These are phyloP conservation scores for Leptopterna dolabrata DNA, from an alignment of 2,888 invertebrate species.

Conservation along the genomic window DNA sequence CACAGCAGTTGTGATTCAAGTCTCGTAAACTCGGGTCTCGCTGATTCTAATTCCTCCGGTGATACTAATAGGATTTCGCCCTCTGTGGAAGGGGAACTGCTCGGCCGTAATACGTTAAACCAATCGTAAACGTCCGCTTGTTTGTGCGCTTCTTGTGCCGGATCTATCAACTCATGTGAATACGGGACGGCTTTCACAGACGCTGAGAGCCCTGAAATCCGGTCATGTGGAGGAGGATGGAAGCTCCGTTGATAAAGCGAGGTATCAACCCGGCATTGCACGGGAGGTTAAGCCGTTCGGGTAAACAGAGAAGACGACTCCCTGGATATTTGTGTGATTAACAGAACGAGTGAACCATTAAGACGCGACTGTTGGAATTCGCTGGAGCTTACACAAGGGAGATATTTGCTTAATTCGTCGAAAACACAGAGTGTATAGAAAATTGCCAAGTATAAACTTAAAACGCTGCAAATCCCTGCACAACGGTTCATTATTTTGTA, in stretches of 20 bases:
- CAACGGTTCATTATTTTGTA: too few species aligned
- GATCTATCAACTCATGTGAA: conserved; percentile 8
- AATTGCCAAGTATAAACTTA: too few species aligned
- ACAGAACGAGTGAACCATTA: too few species aligned
- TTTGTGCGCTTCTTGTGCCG: not conserved
- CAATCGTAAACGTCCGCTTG: conserved; percentile 13
- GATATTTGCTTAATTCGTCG: too few species aligned
- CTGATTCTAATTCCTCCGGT: conserved; percentile 15
- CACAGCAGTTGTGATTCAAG: conserved; percentile 4
- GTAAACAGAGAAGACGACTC: not conserved
- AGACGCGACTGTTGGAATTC: too few species aligned
- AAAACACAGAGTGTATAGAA: too few species aligned
- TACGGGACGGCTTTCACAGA: not conserved
- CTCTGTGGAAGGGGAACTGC: not conserved
- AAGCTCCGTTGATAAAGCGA: not conserved
- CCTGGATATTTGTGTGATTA: not conserved
- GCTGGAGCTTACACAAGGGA: too few species aligned
- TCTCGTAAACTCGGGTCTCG: conserved; percentile 1
- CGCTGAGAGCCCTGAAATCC: not conserved
- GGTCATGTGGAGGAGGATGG: too few species aligned
- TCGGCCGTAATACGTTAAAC: conserved; percentile 29
- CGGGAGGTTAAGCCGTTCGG: not conserved
- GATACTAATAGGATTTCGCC: conserved; percentile 20
- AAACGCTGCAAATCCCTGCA: too few species aligned
- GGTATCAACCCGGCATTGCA: not conserved